Base-by-base conservation (phyloP, 2,888 invertebrate genomes). In the Pyralis farinalis region DNA sequence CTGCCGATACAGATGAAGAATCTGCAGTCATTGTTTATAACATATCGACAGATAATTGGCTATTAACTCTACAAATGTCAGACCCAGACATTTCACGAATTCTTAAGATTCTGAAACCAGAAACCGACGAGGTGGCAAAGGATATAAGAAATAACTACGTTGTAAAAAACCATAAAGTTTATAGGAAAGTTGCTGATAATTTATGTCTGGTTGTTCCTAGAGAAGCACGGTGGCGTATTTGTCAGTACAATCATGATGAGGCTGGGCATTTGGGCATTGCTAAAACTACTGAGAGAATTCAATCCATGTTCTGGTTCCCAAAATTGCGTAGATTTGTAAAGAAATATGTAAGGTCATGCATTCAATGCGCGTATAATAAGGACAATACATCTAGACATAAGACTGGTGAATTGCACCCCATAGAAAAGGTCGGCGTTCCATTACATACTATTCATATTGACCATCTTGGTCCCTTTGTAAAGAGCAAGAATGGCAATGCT, bases 231-330 rank as follows among this genome's bases (percentile, higher is more conserved):
- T 62, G 49, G 46, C 58, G 64, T 37, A 51, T 73, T 12, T 58
- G 65, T 20, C 53, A 55, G 12, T 35, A 45, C 9, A 65, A 63
- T 27, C 74, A 80, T 37, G 75, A 80, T 34, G 70, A 75, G 5
- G 40, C 57, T 2, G 74, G 73, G 6, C 74, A 82, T 46, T 64
- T 75, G 44, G 69, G 58, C 0, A 11, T 61, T 1, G 63, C 31
- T 42, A 77, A 7, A 38, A 46, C 21, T 42, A 62, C 37, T 46
- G 57, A 21, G n/a, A n/a, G n/a, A n/a, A n/a, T n/a, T n/a, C n/a
- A n/a, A n/a, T n/a, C n/a, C n/a, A n/a, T n/a, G n/a, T 84, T 76
- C 49, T 83, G 75, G 74, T 81, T 81, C 37, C 64, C 66, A 0
- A 30, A 30, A 10, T 10, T 30, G 30, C 6, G 6, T 6, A 1